Evolutionary conservation across 2,113 vertebrate genomes (phyloP), one percentile per base, ranked within the genome.

Genomic region (Chaetorhynchus papuensis): DNA sequence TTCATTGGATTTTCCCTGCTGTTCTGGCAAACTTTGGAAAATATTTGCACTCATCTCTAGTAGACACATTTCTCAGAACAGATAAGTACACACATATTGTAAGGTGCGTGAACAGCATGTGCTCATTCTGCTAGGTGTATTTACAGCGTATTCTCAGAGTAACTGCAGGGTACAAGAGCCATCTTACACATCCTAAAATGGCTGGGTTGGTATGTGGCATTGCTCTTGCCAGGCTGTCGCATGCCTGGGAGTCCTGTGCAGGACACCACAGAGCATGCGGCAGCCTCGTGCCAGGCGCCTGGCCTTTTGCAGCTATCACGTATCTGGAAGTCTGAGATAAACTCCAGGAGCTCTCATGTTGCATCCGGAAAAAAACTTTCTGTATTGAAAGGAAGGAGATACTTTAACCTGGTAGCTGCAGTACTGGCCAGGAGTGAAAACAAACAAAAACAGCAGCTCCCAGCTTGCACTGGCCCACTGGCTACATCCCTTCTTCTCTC

Each of bases 261-360:
- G 83, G 63, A 65, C 18, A 33, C 14, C 5, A 20, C 33, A 13
- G 45, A 57, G 54, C 42, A 37, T 3, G 56, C 11, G 15, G 83
- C 84, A 76, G 75, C 52, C 57, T 49, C 2, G 1, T 49, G 75
- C 75, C 24, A 6, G 54, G 82, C 3, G 12, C 35, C 28, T 13
- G 54, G n/a, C 71, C 49, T 64, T 78, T 16, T 15, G 12, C 1
- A 1, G 83, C 74, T 70, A 20, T 22, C 20, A 21, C 0, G 0
- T 77, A 30, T 50, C 76, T 65, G 47, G 28, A 18, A 44, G 39
- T 31, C n/a, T 9, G 21, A 71, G 52, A 53, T 24, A 81, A 88
- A 57, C 44, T 52, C 22, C 3, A 12, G 31, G 13, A 20, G 59
- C 69, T 72, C 83, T 77, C 44, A 39, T 2, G 19, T 54, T 52